Evolutionary conservation across 1,140 invertebrate species (phyloP), one percentile per base, ranked within the genome.

Genomic region (Octopus bimaculoides): DNA sequence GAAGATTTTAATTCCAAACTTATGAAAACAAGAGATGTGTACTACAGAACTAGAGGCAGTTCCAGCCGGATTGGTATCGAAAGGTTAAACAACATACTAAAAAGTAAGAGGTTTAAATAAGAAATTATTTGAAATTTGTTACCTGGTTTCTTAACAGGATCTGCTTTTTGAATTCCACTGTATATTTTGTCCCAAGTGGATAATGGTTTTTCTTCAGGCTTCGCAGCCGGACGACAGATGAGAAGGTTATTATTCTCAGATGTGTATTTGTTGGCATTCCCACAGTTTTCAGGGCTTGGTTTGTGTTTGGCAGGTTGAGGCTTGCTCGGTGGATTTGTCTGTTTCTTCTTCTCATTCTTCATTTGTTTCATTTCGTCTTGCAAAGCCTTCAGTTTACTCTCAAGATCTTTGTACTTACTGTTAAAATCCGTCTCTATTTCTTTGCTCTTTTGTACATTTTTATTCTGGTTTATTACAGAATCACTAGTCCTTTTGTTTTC

Each of bases 121-220:
- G 4, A 69, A 10, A 9, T 8, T 10, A 10, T n/a, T 20, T 8
- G 20, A 69, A 52, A 69, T 26, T 78, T 0, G 12, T 79, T 74
- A 79, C 77, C 77, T 55, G 78, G 78, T 79, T 61, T 79, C 54
- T 52, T 78, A 7, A 69, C 5, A n/a, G 53, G 77, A 54, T 52
- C 6, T 17, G 4, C 1, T n/a, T 77, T 77, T 69, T 79, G 69
- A 20, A 79, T 75, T 41, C 55, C 7, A 53, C 52, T 54, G 54
- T 80, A 80, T 77, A 80, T 80, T 77, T 75, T 80, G 54, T 80
- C 79, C 74, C 78, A 79, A n/a, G 78, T 14, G 17, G 26, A 53
- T 3, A 52, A 4, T 5, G 66, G 26, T 53, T 74, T 54, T 73
- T 79, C 78, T 10, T 41, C 10, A 1, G 8, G 52, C 10, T 54